Conservation (phyloP, 2,113 vertebrate genomes). For the Pionites leucogaster region DNA sequence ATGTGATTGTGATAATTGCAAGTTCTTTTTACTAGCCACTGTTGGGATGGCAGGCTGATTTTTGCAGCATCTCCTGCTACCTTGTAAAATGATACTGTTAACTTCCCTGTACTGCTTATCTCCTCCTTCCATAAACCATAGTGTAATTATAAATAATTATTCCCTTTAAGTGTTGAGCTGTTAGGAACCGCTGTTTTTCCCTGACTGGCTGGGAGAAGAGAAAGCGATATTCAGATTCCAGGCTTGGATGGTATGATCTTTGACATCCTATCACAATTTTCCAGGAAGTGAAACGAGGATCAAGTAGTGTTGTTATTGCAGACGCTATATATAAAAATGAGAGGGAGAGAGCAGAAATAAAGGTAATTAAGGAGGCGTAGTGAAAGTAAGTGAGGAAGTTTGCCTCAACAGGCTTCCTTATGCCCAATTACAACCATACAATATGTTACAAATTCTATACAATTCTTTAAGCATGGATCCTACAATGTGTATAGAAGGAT, state of each 20-base stretch:
- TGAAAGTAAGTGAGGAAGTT: background rate
- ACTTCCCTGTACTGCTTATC: background rate
- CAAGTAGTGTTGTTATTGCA: background rate
- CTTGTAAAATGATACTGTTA: background rate
- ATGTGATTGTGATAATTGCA: background rate
- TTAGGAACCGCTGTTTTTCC: background rate
- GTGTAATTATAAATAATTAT: background rate
- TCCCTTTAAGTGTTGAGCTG: background rate
- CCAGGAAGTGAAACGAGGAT: background rate
- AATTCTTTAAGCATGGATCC: background rate
- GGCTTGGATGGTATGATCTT: background rate
- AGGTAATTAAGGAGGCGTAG: background rate
- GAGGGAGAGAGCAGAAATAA: background rate
- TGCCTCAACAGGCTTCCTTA: background rate
- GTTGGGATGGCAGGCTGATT: background rate
- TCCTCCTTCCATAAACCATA: background rate
- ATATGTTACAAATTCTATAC: background rate
- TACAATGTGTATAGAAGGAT: background rate
- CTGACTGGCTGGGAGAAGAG: background rate
- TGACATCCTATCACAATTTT: background rate
- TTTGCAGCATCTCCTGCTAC: background rate
- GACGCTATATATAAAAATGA: background rate
- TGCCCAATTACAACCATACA: background rate
- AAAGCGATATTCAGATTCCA: background rate
- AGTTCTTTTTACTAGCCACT: background rate